Evolutionary conservation across 2,797 vertebrate genomes (phyloP), one percentile per base, ranked within the genome.

Genomic region (Tarsius wallacei): DNA sequence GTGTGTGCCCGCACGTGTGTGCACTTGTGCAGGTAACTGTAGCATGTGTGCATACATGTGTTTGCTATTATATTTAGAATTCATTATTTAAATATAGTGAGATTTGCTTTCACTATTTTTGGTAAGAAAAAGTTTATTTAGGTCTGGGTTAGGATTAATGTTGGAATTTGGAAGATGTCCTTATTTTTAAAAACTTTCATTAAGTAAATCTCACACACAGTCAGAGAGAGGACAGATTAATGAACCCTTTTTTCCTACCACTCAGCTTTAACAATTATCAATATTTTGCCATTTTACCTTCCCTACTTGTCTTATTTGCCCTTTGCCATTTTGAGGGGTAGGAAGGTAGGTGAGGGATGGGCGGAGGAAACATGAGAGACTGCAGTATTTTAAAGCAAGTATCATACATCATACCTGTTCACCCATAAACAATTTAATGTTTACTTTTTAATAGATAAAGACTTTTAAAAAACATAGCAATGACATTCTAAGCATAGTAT

Each of bases 401-500:
- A 74, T 15, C 61, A 88, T 17, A 63, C 19, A 74, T 49, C 22
- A 49, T 63, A 61, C 21, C 42, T 51, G 12, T 88, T 88, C 53
- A 21, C 14, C 8, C 15, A 64, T 73, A 70, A 71, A 53, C 70
- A 94, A 64, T 76, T n/a, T 42, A 63, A 68, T 77, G n/a, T 42
- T 11, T 87, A 55, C 63, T 53, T 87, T 19, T 63, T 83, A 87
- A 81, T 8, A 59, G 59, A 57, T 85, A 55, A 57, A 49, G 33
- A 57, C 68, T 77, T 78, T 22, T 42, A 53, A 31, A 42, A 91
- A 64, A 84, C 9, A 71, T 61, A 87, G 73, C 36, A 51, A 13
- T 87, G 90, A 36, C 47, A 73, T 82, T 87, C 86, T 63, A 64
- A 94, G 81, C 33, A 63, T 22, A 83, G 26, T 59, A 71, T 55